phyloP scores from a whole-genome alignment of 2,113 vertebrate genomes.

The Camelus dromedarius region DNA sequence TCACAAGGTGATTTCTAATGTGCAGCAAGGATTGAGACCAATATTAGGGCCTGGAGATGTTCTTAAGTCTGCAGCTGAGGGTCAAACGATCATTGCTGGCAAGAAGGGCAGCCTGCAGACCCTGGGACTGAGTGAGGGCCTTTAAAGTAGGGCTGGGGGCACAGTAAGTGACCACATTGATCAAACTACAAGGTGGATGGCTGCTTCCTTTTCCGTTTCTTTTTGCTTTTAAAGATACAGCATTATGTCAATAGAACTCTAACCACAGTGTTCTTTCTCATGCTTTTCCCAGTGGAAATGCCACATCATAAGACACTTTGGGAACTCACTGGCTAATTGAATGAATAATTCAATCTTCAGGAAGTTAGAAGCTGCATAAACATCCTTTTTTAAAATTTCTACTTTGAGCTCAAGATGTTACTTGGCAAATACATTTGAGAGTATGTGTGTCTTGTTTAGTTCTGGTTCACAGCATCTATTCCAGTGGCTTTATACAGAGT shows the following conservation, averaged over 20 bases:
- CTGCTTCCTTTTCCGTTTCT: not conserved
- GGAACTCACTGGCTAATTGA: slow-evolving; percentile 63
- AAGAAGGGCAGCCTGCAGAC: not conserved
- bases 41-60: not conserved
- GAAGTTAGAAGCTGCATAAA: slow-evolving; percentile 69
- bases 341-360: slow-evolving; percentile 75
- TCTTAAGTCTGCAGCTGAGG: not conserved
- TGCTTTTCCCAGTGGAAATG: slow-evolving; percentile 57
- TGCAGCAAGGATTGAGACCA: not conserved
- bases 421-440: slow-evolving; percentile 60
- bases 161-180: not conserved
- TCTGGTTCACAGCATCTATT: slow-evolving; percentile 30
- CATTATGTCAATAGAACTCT: not conserved
- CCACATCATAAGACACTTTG: slow-evolving; percentile 43
- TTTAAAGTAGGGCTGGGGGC: not conserved
- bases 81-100: not conserved
- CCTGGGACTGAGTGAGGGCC: not conserved
- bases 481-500: slow-evolving; percentile 9
- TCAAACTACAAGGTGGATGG: not conserved
- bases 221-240: not conserved
- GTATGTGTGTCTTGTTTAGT: slow-evolving; percentile 55
- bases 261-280: slow-evolving; percentile 23
- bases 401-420: slow-evolving; percentile 68
- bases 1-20: not conserved
- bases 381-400: slow-evolving; percentile 44